Evolutionary conservation across 2,113 vertebrate genomes (phyloP).

Genomic region (Holacanthus passer): DNA sequence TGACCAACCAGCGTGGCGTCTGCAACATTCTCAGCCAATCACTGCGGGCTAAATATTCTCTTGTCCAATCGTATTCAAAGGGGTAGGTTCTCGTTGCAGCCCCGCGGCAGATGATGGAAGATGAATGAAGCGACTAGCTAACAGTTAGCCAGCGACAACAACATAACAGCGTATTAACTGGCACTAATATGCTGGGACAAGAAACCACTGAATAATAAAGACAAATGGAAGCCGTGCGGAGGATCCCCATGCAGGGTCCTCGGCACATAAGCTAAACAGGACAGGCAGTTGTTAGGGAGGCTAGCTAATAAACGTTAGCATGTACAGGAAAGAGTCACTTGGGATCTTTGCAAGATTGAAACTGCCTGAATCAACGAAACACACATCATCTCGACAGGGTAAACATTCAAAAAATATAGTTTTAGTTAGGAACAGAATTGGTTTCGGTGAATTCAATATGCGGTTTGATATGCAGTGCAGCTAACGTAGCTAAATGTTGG

Average conservation of each 20-base stretch:
- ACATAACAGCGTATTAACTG: not conserved
- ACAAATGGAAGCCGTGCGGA: not conserved
- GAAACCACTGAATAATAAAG: not conserved
- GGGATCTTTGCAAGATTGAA: conserved; percentile 18
- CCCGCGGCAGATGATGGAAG: not conserved
- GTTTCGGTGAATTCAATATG: not conserved
- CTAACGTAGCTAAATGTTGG: conserved; percentile 8
- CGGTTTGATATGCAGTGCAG: not conserved
- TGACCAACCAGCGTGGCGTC: conserved; percentile 43
- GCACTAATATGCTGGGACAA: not conserved
- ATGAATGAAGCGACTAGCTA: conserved; percentile 37
- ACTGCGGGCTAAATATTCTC: fast-evolving
- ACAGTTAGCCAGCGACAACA: not conserved
- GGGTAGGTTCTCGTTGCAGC: not conserved
- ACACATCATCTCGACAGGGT: not conserved
- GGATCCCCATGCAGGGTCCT: not conserved
- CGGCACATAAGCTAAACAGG: not conserved
- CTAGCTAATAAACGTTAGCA: conserved; percentile 66
- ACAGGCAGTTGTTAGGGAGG: not conserved
- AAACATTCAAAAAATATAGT: not conserved
- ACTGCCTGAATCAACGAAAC: conserved; percentile 9
- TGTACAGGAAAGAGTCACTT: conserved; percentile 21
- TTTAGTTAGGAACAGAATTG: not conserved
- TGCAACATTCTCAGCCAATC: conserved; percentile 43
- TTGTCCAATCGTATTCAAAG: conserved; percentile 56